Conservation (phyloP, 2,797 vertebrate genomes). For the Sebastes vulpes region DNA sequence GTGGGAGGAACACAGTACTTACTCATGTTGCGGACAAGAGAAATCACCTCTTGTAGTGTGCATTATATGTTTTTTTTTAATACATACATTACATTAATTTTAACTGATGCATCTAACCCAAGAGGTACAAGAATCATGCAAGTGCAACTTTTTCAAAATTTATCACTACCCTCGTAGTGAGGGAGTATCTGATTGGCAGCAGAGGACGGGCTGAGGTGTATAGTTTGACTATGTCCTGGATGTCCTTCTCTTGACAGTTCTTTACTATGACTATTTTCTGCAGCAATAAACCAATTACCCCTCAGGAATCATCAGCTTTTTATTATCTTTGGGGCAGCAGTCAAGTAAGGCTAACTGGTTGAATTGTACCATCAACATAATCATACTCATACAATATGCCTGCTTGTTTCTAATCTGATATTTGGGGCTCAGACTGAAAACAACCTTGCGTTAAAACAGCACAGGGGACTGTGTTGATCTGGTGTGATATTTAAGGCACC, state of each 20-base stretch:
- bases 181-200: no score
- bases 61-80: no score
- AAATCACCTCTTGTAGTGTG: no score
- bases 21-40: no score
- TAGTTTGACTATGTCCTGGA: background rate
- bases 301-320: background rate
- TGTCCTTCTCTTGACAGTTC: background rate
- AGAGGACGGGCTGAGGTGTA: no score
- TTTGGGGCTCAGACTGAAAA: background rate
- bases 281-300: background rate
- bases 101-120: no score
- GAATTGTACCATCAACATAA: background rate
- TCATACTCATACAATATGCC: background rate
- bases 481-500: background rate
- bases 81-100: no score
- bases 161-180: no score
- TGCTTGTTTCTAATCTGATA: background rate
- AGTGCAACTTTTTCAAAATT: no score
- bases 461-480: background rate
- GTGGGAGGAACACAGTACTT: background rate
- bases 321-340: background rate
- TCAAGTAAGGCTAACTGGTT: background rate
- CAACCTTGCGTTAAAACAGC: background rate
- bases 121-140: no score
- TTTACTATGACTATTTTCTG: background rate